Percentiles rank a stretch among this genome's conserved stretches.
Conservation (phyloP, 2,888 invertebrate genomes). For the Aromia moschata region DNA sequence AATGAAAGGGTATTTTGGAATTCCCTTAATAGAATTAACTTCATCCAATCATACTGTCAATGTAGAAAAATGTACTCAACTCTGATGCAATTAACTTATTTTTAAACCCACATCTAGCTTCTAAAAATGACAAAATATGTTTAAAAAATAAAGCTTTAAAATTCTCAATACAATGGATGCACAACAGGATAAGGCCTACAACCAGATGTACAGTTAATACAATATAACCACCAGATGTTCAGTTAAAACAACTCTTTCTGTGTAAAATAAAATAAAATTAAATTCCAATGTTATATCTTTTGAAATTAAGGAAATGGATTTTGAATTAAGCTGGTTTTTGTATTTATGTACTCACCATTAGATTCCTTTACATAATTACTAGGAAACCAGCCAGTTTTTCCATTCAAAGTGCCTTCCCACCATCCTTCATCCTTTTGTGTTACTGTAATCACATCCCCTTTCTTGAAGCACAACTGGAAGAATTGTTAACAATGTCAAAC, state of each 20-base stretch:
- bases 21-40: too few relatives aligned
- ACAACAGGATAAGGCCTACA: neutral
- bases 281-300: too few relatives aligned
- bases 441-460: constrained; percentile 95
- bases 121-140: neutral
- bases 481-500: too few relatives aligned
- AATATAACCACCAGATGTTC: neutral
- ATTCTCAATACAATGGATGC: neutral
- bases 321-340: neutral
- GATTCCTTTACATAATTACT: constrained; percentile 95
- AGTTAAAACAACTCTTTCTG: neutral
- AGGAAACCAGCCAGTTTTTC: constrained; percentile 98
- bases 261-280: neutral
- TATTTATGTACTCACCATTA: constrained; percentile 68
- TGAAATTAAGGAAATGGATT: constrained; percentile 1
- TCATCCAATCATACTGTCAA: too few relatives aligned
- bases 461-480: constrained; percentile 87
- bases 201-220: neutral
- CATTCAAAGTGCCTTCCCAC: constrained; percentile 98
- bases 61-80: neutral
- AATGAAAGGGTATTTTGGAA: too few relatives aligned
- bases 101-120: constrained; percentile 3
- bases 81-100: constrained; percentile 49
- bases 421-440: constrained; percentile 97
- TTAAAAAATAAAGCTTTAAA: neutral